These are phyloP conservation scores for Xenopus laevis DNA, from an alignment of 2,113 vertebrate genomes.

Conservation along the genomic window DNA sequence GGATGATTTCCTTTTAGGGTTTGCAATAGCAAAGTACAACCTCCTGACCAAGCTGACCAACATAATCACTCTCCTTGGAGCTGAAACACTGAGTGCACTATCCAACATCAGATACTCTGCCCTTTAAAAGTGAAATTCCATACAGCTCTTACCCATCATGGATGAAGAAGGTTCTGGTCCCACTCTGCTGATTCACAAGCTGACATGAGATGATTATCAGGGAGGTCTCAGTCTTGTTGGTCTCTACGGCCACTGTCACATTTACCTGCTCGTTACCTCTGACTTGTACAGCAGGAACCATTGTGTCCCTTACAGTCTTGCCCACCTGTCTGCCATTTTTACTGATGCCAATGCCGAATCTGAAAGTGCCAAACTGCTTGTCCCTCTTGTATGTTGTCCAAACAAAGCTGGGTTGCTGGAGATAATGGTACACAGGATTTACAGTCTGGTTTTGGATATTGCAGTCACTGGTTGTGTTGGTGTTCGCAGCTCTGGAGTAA, in stretches of 20 bases:
- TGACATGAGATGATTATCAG: slow-evolving; percentile 33
- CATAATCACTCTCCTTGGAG: no score
- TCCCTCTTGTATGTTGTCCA: neutral
- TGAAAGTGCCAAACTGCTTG: slow-evolving; percentile 27
- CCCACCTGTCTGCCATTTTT: neutral
- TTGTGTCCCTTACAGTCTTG: neutral
- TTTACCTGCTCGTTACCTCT: slow-evolving; percentile 22
- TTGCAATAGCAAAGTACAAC: no score
- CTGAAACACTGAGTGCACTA: no score
- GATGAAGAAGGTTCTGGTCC: slow-evolving; percentile 16
- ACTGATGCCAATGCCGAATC: slow-evolving; percentile 38
- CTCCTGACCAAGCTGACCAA: no score
- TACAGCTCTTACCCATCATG: slow-evolving; percentile 41
- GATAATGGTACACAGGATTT: neutral
- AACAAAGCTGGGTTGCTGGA: neutral
- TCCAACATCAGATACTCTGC: no score
- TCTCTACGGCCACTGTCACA: slow-evolving; percentile 30
- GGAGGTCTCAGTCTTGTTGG: slow-evolving; percentile 5
- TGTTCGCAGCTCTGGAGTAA: no score
- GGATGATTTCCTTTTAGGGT: no score
- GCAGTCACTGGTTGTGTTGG: neutral
- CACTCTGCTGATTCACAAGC: slow-evolving; percentile 7
- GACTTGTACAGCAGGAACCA: neutral
- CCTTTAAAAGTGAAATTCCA: neutral
- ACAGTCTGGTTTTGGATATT: neutral